These are phyloP conservation scores for Genyomyrus donnyi DNA, from an alignment of 2,113 vertebrate species.

Conservation along the genomic window DNA sequence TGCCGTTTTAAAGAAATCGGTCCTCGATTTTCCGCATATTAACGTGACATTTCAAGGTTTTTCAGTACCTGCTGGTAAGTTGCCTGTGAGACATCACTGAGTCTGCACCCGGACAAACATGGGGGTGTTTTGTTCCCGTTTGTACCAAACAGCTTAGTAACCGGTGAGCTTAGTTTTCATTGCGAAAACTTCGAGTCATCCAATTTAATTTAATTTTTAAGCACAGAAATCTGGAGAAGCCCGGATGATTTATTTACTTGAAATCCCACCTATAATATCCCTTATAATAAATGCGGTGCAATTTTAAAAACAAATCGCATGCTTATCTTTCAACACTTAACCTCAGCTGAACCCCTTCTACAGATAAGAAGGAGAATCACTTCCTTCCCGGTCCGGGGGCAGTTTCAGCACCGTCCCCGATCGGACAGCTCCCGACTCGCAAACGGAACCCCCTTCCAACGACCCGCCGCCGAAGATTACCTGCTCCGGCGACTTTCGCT, in stretches of 20 bases:
- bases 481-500: conserved; percentile 47
- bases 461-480: conserved; percentile 44
- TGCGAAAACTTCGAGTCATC: conserved; percentile 16
- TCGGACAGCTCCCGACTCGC: conserved; percentile 47
- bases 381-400: conserved; percentile 32
- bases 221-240: neutral
- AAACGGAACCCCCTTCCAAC: neutral
- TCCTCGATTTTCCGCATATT: neutral
- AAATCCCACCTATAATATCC: neutral
- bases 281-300: neutral
- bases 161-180: neutral
- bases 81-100: neutral
- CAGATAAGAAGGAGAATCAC: conserved; percentile 23
- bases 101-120: neutral
- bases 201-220: neutral
- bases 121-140: neutral
- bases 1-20: neutral
- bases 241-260: neutral
- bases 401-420: conserved; percentile 53
- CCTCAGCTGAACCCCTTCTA: conserved; percentile 16
- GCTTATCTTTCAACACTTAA: neutral
- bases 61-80: neutral
- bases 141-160: neutral
- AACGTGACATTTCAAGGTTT: neutral
- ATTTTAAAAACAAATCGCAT: neutral